These are phyloP conservation scores for Prunella strophiata DNA, from an alignment of 2,797 vertebrate species.

Conservation along the genomic window DNA sequence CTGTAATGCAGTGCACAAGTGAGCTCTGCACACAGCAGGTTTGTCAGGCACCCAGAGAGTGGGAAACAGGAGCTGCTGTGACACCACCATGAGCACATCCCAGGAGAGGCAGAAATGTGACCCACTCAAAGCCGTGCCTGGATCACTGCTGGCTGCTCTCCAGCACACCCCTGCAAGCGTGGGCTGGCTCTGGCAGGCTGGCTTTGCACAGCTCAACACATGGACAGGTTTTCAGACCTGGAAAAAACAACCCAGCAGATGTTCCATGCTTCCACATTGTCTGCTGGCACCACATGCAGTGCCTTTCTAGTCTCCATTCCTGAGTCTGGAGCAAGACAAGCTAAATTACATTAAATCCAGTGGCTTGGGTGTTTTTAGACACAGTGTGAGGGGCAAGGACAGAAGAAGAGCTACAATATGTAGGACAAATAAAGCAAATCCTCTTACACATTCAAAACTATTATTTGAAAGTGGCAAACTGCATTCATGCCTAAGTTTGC, in stretches of 20 bases:
- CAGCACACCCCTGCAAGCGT: neutral
- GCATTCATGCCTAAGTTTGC: neutral
- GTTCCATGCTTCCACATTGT: neutral
- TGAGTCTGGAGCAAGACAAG: neutral
- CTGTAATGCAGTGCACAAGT: rapidly evolving
- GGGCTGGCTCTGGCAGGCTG: neutral
- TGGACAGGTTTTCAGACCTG: neutral
- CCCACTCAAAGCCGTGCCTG: neutral
- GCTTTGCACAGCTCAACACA: neutral
- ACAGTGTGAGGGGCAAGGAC: neutral
- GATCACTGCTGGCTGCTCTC: neutral
- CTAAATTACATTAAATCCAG: neutral
- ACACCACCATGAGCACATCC: neutral
- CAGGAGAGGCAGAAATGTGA: neutral
- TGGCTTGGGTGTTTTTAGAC: neutral
- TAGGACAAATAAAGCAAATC: slow-evolving; percentile 1
- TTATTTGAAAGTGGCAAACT: neutral
- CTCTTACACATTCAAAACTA: neutral
- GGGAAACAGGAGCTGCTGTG: neutral
- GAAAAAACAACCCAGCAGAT: neutral
- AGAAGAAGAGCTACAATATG: neutral
- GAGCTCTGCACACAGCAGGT: neutral
- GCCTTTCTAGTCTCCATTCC: neutral
- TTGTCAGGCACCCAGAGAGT: neutral
- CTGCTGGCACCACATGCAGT: neutral